phyloP scores from a whole-genome alignment of 2,888 invertebrate species.

The Dione vanillae region DNA sequence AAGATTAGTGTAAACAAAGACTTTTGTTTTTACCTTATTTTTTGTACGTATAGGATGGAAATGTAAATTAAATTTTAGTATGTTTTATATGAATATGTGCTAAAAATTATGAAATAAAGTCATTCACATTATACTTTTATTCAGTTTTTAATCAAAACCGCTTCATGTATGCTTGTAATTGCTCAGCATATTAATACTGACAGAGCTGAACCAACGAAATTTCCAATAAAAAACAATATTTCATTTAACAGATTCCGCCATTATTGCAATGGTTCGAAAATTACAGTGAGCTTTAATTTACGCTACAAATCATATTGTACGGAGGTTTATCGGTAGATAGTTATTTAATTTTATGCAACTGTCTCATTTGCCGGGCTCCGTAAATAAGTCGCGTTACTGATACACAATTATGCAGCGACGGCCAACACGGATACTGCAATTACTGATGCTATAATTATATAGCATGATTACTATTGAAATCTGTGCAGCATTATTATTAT shows the following conservation, averaged over 20 bases:
- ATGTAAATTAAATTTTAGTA: too few relatives aligned
- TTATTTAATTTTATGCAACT: slow-evolving; percentile 28
- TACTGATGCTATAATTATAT: slow-evolving; percentile 24
- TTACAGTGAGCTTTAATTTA: slow-evolving; percentile 30
- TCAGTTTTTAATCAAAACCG: slow-evolving; percentile 36
- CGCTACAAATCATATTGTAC: slow-evolving; percentile 28
- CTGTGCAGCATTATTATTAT: background rate
- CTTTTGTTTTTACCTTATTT: too few relatives aligned
- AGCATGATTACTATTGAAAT: slow-evolving; percentile 11
- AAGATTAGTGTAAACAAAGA: too few relatives aligned
- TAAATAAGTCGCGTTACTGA: slow-evolving; percentile 30
- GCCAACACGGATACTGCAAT: slow-evolving; percentile 2
- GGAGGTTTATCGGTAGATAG: slow-evolving; percentile 25
- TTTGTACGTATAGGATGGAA: too few relatives aligned
- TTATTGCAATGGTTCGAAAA: slow-evolving; percentile 38
- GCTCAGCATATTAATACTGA: slow-evolving; percentile 42
- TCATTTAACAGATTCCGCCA: slow-evolving; percentile 36
- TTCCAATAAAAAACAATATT: slow-evolving; percentile 36
- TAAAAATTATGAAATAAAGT: background rate
- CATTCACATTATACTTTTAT: slow-evolving; percentile 6
- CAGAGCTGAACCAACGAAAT: slow-evolving; percentile 35
- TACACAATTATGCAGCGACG: slow-evolving; percentile 18
- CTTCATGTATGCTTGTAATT: slow-evolving; percentile 34
- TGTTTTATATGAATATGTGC: too few relatives aligned
- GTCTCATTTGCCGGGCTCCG: slow-evolving; percentile 15